Base-by-base conservation (phyloP, 2,888 invertebrate species). In the Troilus luridus region DNA sequence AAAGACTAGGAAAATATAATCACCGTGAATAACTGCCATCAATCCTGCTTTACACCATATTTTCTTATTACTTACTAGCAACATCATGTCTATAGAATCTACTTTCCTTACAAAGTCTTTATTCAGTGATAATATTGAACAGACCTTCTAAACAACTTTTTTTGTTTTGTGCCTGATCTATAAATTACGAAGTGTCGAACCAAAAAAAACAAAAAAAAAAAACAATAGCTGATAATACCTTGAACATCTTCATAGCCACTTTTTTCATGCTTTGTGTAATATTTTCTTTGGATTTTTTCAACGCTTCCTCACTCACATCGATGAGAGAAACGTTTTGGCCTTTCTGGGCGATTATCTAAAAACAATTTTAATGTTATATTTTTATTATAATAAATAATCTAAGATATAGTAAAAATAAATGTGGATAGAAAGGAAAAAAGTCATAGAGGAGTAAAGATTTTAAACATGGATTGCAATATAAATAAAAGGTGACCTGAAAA, bases 301-400 rank as follows among this genome's bases (percentile, higher is more conserved):
- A 94, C 10, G 97, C 95, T 62, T 96, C 96, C 0, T 96, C 95
- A 92, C 96, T 96, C 54, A 97, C 95, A 94, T 98, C 98, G 5
- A 98, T 97, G 58, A 98, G 94, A 6, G 96, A 96, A 12, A 98
- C 98, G 94, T 96, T 96, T 93, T 97, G 97, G 27, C 98, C 98
- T 59, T 97, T 96, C 94, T 97, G 96, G 24, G 98, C 98, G 92
- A 97, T 96, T 88, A 98, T 97, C 97, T 98, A 93, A 56, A 93
- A 93, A 77, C 88, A 60, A 62, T 91, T 77, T 59, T 12, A 67
- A 67, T 24, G 9, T 59, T 72, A 64, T 41, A 41, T 41, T 41
- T 41, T 41, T 41, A 41, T 41, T 41, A 41, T 41, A 41, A 41
- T 41, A 41, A 41, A 41, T 41, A 41, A 41, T 41, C 41, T 41